Base-by-base conservation (phyloP, 30 jellyfish, hydroid and myxozoan genomes). In the Aurelia sp. region DNA sequence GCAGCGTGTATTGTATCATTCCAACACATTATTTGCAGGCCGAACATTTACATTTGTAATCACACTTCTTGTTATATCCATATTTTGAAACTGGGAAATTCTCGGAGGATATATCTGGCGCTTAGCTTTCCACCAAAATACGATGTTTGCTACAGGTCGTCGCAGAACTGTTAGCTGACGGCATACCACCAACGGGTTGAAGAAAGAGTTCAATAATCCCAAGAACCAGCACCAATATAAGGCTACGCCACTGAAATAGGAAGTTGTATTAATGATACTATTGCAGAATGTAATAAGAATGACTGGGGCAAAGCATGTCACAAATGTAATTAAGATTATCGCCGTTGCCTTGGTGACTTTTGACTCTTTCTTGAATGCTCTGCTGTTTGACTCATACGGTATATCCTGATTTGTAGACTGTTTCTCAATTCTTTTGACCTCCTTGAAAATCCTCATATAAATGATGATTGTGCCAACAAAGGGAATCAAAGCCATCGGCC, bases 401-500 rank as follows among this genome's bases (percentile, higher is more conserved):
- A 3, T 21, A 9, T 44, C 55, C 16, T 7, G 13, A 44, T 44
- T 44, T 59, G 11, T 12, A 0, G 33, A 18, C 33, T 59, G 69
- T 59, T 59, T 59, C 69, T 59, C 69, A 21, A 59, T 59, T 59
- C 69, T n/a, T 21, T 59, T 59, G 33, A 59, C 69, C 13, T 59
- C 69, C 10, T 59, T n/a, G 33, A 59, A 59, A 44, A 59, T 59
- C 16, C 31, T 59, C 24, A 13, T 11, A 59, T 59, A 59, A 4
- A n/a, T 18, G 0, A 15, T 18, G 5, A 59, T 18, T 4, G 69
- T 59, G 12, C 24, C 69, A 21, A n/a, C 24, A 21, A 59, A 59
- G 33, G 13, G 35, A 18, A n/a, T 5, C 18, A 59, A 21, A n/a
- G 69, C 69, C 0, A 9, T 18, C 16, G 69, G 69, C 3, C 69